Base-by-base conservation (phyloP, 2,113 vertebrate genomes). In the Tupaia tana region DNA sequence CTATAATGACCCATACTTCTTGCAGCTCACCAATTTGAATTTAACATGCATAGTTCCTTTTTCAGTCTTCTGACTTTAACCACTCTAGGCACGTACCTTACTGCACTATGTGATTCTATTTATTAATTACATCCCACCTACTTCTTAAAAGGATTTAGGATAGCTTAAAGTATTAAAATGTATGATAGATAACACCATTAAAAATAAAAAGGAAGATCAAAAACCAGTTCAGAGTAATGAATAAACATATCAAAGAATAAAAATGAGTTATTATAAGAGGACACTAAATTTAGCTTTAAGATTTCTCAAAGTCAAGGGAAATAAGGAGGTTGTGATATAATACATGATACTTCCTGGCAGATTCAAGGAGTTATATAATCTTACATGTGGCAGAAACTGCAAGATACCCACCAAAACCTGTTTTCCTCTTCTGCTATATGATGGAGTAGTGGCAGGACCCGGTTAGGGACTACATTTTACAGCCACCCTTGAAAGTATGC, bases 91-190 rank as follows among this genome's bases (percentile, higher is more conserved):
- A 83, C 16, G 0, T 29, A 85, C 73, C 73, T 90, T 19, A 61
- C 27, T 69, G 18, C 16, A 85, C 78, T 88, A 77, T 82, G 24
- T 86, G 79, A 85, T 77, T 69, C 69, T 29, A 82, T 86, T 77
- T 93, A 93, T 90, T 94, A 90, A 88, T 90, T 93, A 94, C 88
- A 83, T 16, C 69, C 77, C 24, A 70, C 19, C 18, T 92, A 34
- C 54, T 86, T 97, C 58, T 56, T 66, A 31, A 94, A 96, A 95
- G 31, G 56, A 90, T 95, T 93, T 86, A 16, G 83, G 11, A 70
- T n/a, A 43, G 64, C 34, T 86, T 95, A 89, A 96, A 82, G 94
- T 88, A 92, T 90, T 96, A 92, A 97, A 94, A 73, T 78, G 2
- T 88, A 27, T 66, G 69, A 89, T 61, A 94, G 31, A 79, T 18